A percentile compares a stretch with the other conserved stretches of the same genome.
Evolutionary conservation across 2,797 vertebrate genomes (phyloP).

Genomic region (Periparus ater): DNA sequence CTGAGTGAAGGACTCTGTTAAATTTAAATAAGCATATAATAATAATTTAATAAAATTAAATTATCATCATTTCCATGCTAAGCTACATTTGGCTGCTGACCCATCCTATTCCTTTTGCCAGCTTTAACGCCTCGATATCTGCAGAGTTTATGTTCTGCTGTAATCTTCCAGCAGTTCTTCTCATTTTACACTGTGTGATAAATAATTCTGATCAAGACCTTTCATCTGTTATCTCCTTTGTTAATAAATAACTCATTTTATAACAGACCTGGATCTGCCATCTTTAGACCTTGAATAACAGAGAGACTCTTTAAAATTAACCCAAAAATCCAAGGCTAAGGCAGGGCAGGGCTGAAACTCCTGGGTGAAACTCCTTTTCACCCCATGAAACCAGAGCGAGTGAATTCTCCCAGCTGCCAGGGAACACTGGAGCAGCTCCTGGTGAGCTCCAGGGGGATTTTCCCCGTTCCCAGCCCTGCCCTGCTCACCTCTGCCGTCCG

Average conservation of each 20-base stretch:
- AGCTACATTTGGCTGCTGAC: not conserved
- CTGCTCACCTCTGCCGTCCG: constrained; percentile 87
- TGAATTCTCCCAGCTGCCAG: too few species aligned
- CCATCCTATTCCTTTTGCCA: not conserved
- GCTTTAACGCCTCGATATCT: not conserved
- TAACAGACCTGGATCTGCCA: accelerated
- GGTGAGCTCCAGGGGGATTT: not conserved
- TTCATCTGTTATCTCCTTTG: not conserved
- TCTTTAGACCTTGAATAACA: not conserved
- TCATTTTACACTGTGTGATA: too few species aligned
- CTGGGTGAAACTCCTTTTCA: not conserved
- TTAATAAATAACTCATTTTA: too few species aligned
- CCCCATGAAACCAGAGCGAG: accelerated
- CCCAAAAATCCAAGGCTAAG: not conserved
- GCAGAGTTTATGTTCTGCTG: not conserved
- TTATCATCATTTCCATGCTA: not conserved
- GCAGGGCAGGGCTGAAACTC: not conserved
- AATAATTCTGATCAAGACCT: not conserved
- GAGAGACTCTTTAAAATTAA: not conserved
- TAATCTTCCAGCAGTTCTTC: not conserved
- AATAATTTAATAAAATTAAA: too few species aligned
- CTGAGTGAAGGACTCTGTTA: not conserved
- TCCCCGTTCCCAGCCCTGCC: not conserved
- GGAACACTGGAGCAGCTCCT: accelerated
- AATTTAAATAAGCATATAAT: not conserved